Percentiles rank a stretch among this genome's conserved stretches.
Evolutionary conservation across 2,113 vertebrate genomes (phyloP).

Genomic region (Periophthalmodon schlosseri): DNA sequence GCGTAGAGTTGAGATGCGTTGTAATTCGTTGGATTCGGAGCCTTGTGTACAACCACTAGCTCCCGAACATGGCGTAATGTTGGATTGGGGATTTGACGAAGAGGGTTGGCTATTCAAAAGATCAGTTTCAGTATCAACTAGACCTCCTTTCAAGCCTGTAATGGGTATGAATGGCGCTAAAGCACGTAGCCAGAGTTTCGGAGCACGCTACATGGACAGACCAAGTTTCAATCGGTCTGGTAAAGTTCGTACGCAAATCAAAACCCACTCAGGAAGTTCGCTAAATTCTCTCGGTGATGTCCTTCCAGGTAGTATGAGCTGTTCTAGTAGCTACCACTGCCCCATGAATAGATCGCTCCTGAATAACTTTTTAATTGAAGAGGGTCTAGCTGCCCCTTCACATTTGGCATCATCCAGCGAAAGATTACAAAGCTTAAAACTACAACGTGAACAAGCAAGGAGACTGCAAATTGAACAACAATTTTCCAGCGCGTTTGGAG

Average conservation of each 20-base stretch:
- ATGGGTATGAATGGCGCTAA: constrained; percentile 93
- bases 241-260: constrained; percentile 89
- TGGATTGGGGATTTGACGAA: constrained; percentile 77
- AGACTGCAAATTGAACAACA: constrained; percentile 73
- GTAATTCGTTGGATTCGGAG: constrained; percentile 61
- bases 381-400: constrained; percentile 60
- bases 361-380: constrained; percentile 73
- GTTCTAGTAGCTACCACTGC: constrained; percentile 80
- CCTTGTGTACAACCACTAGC: constrained; percentile 56
- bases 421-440: constrained; percentile 72
- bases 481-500: constrained; percentile 76
- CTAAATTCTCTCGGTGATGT: constrained; percentile 81
- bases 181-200: constrained; percentile 91
- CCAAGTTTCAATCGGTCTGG: constrained; percentile 72
- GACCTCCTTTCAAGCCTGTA: constrained; percentile 85
- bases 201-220: constrained; percentile 82
- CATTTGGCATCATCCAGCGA: constrained; percentile 68
- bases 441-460: constrained; percentile 71
- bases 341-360: constrained; percentile 81
- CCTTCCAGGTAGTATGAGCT: constrained; percentile 77
- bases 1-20: constrained; percentile 64
- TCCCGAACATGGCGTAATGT: constrained; percentile 57
- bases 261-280: constrained; percentile 89
- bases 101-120: constrained; percentile 83
- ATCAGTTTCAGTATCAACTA: constrained; percentile 83